These are phyloP conservation scores for Nephrotoma guestfalica DNA, from an alignment of 2,888 invertebrate genomes.

Conservation along the genomic window DNA sequence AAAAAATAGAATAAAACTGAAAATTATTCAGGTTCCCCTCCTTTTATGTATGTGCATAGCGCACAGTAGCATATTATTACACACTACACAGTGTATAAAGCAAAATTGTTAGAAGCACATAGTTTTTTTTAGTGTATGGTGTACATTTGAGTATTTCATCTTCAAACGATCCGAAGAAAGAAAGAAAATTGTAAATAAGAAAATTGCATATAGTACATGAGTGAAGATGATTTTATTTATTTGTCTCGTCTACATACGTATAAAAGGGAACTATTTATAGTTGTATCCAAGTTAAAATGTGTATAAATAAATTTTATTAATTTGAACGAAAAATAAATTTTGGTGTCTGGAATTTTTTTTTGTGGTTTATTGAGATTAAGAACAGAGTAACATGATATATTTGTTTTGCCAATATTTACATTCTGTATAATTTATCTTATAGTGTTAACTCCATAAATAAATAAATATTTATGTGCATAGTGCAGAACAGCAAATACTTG, in stretches of 20 bases:
- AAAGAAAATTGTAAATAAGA: background rate
- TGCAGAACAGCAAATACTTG: no score
- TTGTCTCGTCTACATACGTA: background rate
- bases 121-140: background rate
- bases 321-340: background rate
- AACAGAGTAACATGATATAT: background rate
- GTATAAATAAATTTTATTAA: background rate
- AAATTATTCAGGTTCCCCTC: background rate
- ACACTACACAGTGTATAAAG: background rate
- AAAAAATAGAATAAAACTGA: background rate
- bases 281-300: background rate
- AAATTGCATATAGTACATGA: background rate
- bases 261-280: background rate
- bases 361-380: background rate
- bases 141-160: background rate
- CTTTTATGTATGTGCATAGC: background rate
- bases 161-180: background rate
- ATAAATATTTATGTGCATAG: background rate
- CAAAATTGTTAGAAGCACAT: background rate
- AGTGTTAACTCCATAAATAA: background rate
- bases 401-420: background rate
- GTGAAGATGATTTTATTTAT: background rate
- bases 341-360: background rate
- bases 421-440: background rate
- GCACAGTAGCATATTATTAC: background rate